These are phyloP conservation scores for Drosophila sechellia DNA, from an alignment of 1,140 invertebrate genomes.

Conservation along the genomic window DNA sequence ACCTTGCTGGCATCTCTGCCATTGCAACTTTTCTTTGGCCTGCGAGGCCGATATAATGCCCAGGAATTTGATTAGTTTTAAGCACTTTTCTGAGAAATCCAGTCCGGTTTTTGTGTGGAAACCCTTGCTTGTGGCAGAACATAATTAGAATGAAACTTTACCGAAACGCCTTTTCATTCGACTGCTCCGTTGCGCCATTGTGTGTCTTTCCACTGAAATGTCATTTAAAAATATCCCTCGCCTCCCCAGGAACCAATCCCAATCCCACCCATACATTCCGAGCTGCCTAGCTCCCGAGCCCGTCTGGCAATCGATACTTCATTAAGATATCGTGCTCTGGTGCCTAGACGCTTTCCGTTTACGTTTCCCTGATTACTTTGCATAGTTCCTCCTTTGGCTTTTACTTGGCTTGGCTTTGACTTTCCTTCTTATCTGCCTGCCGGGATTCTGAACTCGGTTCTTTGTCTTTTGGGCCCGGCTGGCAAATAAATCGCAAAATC, in stretches of 20 bases:
- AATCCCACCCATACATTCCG: neutral
- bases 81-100: conserved; percentile 28
- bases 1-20: neutral
- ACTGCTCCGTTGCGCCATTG: conserved; percentile 44
- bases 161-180: conserved; percentile 24
- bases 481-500: conserved; percentile 81
- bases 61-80: conserved; percentile 37
- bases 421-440: conserved; percentile 55
- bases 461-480: conserved; percentile 66
- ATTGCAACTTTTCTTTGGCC: too few relatives aligned
- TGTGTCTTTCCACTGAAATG: conserved; percentile 61
- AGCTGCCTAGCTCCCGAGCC: neutral
- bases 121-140: conserved; percentile 24
- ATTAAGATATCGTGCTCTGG: conserved; percentile 83
- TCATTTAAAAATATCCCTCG: conserved; percentile 72
- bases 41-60: neutral
- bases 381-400: conserved; percentile 61
- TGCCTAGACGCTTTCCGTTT: conserved; percentile 83
- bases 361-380: conserved; percentile 84
- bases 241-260: neutral
- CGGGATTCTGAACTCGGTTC: conserved; percentile 42
- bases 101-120: neutral
- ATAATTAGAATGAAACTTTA: conserved; percentile 48
- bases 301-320: conserved; percentile 79
- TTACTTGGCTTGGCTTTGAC: conserved; percentile 11